These are phyloP conservation scores for Loris lydekkerianus DNA, from an alignment of 2,797 vertebrate genomes.

Conservation along the genomic window DNA sequence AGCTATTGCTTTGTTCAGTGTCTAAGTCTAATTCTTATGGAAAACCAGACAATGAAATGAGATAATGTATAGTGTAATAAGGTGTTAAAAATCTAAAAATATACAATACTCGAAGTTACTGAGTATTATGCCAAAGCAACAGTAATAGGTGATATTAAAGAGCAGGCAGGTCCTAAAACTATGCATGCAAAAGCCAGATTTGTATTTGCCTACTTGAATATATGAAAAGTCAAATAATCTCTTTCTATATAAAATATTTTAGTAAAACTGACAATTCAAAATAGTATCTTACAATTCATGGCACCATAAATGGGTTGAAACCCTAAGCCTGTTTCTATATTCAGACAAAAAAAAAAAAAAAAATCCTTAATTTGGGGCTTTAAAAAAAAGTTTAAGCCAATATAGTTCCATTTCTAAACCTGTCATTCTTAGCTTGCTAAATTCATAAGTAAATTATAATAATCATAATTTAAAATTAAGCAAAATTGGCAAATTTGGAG, in stretches of 20 bases:
- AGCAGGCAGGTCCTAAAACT: constrained; percentile 60
- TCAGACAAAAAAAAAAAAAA: not conserved
- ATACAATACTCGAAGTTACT: not conserved
- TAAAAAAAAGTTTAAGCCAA: constrained; percentile 4
- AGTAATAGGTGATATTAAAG: constrained; percentile 64
- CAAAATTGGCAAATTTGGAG: constrained; percentile 40
- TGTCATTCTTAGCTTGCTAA: constrained; percentile 20
- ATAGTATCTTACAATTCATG: not conserved
- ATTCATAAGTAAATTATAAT: not conserved
- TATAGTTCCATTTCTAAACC: constrained; percentile 24
- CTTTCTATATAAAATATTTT: constrained; percentile 13
- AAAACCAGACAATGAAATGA: not conserved
- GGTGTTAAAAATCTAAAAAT: not conserved
- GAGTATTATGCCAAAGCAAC: not conserved
- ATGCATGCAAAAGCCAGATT: not conserved
- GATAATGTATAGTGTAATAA: not conserved
- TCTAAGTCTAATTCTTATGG: not conserved
- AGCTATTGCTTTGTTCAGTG: not conserved
- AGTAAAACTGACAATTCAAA: not conserved
- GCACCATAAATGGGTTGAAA: not conserved
- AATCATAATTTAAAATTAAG: constrained; percentile 64
- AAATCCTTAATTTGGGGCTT: not conserved
- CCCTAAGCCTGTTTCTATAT: not conserved
- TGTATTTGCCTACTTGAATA: not conserved
- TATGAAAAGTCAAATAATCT: constrained; percentile 6